Percentiles rank a stretch among this genome's conserved stretches.
Conservation (phyloP, 2,113 vertebrate species). For the Theristicus caerulescens region DNA sequence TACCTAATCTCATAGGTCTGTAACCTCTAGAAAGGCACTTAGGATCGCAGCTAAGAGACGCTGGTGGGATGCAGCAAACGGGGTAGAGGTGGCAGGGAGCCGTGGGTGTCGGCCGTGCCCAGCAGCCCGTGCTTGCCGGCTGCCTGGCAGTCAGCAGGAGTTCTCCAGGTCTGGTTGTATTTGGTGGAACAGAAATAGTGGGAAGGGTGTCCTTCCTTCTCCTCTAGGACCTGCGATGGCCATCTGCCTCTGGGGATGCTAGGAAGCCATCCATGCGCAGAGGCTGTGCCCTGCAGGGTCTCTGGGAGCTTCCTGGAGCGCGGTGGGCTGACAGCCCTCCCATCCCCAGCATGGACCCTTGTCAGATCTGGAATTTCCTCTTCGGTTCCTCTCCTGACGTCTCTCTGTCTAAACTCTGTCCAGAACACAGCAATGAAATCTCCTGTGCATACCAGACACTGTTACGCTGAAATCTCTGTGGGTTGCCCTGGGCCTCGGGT, state of each 20-base stretch:
- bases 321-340: neutral
- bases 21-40: neutral
- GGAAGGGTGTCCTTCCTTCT: neutral
- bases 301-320: neutral
- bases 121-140: rapidly evolving
- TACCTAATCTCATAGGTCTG: neutral
- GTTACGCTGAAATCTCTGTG: neutral
- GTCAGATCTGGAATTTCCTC: constrained; percentile 61
- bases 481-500: neutral
- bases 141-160: neutral
- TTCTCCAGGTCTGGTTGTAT: rapidly evolving
- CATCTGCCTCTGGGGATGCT: rapidly evolving
- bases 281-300: neutral
- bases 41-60: rapidly evolving
- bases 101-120: rapidly evolving
- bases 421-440: constrained; percentile 1
- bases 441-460: neutral
- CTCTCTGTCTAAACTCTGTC: neutral
- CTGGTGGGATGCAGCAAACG: neutral
- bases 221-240: neutral
- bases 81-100: too few relatives aligned
- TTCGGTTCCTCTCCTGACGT: constrained; percentile 39
- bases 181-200: neutral
- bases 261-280: rapidly evolving
- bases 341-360: neutral